Base-by-base conservation (phyloP, 2,888 invertebrate species). In the Isotomurus palustris region DNA sequence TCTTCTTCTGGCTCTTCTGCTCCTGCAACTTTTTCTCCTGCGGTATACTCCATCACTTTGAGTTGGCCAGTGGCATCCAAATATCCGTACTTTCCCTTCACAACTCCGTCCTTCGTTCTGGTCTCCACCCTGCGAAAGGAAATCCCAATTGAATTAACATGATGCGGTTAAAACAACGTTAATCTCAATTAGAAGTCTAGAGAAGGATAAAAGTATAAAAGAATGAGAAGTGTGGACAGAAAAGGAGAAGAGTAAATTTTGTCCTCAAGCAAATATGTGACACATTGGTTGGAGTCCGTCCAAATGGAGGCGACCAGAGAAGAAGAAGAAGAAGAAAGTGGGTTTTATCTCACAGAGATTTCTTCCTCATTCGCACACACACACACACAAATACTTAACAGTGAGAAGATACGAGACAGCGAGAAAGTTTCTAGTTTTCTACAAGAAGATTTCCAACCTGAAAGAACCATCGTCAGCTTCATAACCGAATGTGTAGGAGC, bases 381-480 rank as follows among this genome's bases (percentile, higher is more conserved):
- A n/a, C n/a, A n/a, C n/a, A n/a, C n/a, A n/a, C n/a, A n/a, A n/a
- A n/a, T n/a, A n/a, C n/a, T n/a, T n/a, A n/a, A n/a, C n/a, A n/a
- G n/a, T n/a, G n/a, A n/a, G n/a, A n/a, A n/a, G n/a, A n/a, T n/a
- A n/a, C n/a, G n/a, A n/a, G n/a, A 32, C 32, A 14, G 8, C 32
- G 14, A 32, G 8, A 32, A 14, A 14, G 8, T 32, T 10, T 32
- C 14, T 10, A 32, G 32, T 32, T 32, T 32, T 14, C 8, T 32
- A 10, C 8, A 32, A 32, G 14, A 32, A 32, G 8, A 45, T 6
- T 12, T 6, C 29, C 52, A 50, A 87, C 78, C 89, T 88, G 75
- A 88, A 89, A 0, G 87, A 86, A 3, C 89, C 89, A 74, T 89
- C 89, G 48, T 86, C 88, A 2, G 88, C 87, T 77, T 89, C 89